These are phyloP conservation scores for Dicrostonyx torquatus DNA, from an alignment of 2,797 vertebrate species.

Conservation along the genomic window DNA sequence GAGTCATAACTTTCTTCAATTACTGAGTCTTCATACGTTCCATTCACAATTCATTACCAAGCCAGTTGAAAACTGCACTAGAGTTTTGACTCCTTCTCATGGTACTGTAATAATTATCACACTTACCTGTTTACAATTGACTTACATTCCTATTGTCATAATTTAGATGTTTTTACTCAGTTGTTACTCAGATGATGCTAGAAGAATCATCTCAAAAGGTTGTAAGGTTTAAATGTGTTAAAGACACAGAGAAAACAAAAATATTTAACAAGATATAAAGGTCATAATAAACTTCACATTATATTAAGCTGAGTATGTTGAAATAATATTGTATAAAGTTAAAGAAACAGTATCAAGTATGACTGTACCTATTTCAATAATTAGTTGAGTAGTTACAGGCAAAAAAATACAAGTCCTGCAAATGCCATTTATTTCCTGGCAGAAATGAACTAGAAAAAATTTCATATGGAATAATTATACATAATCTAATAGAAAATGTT, in stretches of 20 bases:
- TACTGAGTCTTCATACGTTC: not conserved
- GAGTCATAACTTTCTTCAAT: not conserved
- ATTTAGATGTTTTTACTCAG: not conserved
- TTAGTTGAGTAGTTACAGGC: not conserved
- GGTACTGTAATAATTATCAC: too few species aligned
- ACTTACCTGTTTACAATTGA: not conserved
- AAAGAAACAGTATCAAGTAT: not conserved
- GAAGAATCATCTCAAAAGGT: not conserved
- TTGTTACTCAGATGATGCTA: not conserved
- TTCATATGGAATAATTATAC: not conserved
- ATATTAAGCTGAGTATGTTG: not conserved
- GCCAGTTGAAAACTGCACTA: not conserved
- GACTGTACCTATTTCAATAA: not conserved
- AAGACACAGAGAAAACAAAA: not conserved
- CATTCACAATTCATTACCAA: not conserved
- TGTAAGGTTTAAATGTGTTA: not conserved
- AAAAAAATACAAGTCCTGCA: not conserved
- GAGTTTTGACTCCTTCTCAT: not conserved
- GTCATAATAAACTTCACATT: not conserved
- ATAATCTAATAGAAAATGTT: not conserved
- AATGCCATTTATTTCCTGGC: not conserved
- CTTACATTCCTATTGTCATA: not conserved
- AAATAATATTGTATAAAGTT: not conserved
- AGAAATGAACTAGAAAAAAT: not conserved
- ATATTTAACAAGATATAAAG: not conserved